Evolutionary conservation across 2,113 vertebrate genomes (phyloP).

Genomic region (Meleagris gallopavo): DNA sequence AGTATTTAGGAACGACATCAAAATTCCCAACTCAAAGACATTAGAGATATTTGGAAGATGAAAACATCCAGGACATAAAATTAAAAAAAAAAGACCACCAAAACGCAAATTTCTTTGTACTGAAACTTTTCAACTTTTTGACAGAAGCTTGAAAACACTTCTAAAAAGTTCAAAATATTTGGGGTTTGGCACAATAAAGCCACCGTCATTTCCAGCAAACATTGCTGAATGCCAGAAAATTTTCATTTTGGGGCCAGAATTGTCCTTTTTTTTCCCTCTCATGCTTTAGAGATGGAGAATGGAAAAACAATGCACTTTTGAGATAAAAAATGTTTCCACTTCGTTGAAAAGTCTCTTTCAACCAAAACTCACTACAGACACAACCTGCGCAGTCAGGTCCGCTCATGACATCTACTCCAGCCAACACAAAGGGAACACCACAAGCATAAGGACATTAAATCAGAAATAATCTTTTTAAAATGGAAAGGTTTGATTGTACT

Average conservation of each 20-base stretch:
- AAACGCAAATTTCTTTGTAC: not conserved
- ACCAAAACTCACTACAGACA: not conserved
- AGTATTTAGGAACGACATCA: not conserved
- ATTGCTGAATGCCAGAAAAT: not conserved
- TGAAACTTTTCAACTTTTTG: not conserved
- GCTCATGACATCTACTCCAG: not conserved
- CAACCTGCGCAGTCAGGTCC: not conserved
- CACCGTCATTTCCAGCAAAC: not conserved
- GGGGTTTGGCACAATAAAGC: slow-evolving; percentile 33
- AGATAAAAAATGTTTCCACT: not conserved
- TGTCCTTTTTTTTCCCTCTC: not conserved
- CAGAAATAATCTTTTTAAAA: not conserved
- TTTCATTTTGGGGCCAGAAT: not conserved
- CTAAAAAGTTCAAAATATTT: slow-evolving; percentile 4
- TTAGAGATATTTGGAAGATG: not conserved
- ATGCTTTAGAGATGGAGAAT: rapidly evolving
- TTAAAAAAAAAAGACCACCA: not conserved
- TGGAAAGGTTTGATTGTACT: not conserved
- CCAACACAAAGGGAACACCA: not conserved
- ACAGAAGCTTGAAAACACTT: not conserved
- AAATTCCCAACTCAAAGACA: rapidly evolving
- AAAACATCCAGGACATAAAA: not conserved
- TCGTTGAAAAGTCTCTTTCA: not conserved
- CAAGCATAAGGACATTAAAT: not conserved
- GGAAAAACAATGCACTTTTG: not conserved